Evolutionary conservation across 1,140 invertebrate species (phyloP), one percentile per base, ranked within the genome.

Genomic region (Laupala kohalensis): DNA sequence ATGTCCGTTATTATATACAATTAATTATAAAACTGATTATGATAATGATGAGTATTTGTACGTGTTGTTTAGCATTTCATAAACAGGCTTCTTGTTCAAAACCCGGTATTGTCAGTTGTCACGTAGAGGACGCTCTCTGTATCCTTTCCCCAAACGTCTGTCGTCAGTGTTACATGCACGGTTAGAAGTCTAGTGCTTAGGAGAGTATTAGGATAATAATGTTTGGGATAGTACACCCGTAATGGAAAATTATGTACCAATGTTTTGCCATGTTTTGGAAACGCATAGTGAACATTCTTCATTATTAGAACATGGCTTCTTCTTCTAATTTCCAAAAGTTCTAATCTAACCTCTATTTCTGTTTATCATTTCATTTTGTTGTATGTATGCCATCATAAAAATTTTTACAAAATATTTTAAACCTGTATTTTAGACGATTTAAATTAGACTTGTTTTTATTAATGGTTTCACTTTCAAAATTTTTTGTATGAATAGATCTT

Each of bases 1-100:
- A 68, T 68, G 67, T 27, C 29, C 26, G 67, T 68, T 68, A 68
- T 68, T 68, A 68, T 68, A 68, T 68, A 68, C 67, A 68, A 29
- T 68, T 68, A 27, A 68, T 68, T 27, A 68, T 53, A 53, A 53
- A 53, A 53, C 37, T 53, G 37, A 53, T 19, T 53, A 53, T 53
- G 37, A 53, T 53, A 53, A 53, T 53, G 37, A 68, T 23, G 67
- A 37, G 29, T 68, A 27, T 68, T 68, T 68, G 67, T 68, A 68
- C 67, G 67, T 68, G 67, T 68, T 53, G 37, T 53, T 53, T 68
- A 68, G 28, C 67, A 68, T 68, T 68, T 68, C 67, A 68, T 68
- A 68, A 68, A 13, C 19, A 68, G 27, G 37, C 37, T 53, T 53
- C 37, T 53, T 53, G 37, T 53, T 53, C 37, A 53, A 53, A 53